Conservation (phyloP, 53 echinoderm and acorn worm genomes). For the Antedon mediterranea region DNA sequence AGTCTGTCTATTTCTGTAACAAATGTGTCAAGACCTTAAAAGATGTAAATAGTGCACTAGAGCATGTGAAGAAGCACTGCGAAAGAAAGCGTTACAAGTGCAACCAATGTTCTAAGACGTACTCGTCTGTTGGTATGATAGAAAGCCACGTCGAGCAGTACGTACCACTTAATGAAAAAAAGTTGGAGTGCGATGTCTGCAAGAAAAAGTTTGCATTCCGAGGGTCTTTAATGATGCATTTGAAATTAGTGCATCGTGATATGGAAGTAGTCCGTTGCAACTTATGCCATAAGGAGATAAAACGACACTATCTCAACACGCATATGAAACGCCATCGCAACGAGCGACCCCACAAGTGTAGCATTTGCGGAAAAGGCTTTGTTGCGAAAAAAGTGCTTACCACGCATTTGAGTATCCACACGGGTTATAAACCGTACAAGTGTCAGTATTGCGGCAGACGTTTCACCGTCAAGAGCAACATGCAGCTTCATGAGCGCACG, state of each 20-base stretch:
- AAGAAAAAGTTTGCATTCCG: background rate
- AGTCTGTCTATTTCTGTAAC: conserved; percentile 8
- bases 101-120: conserved; percentile 18
- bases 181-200: background rate
- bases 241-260: background rate
- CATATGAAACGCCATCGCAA: conserved; percentile 8
- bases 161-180: background rate
- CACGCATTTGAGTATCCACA: conserved; percentile 22
- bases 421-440: conserved; percentile 13
- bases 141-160: conserved; percentile 15
- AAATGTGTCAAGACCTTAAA: conserved; percentile 28
- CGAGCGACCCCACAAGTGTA: conserved; percentile 18
- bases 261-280: background rate
- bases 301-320: background rate
- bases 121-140: conserved; percentile 25
- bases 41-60: conserved; percentile 8
- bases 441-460: conserved; percentile 20
- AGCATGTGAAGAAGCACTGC: conserved; percentile 19
- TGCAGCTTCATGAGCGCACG: conserved; percentile 27
- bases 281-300: background rate
- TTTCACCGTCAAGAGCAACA: conserved; percentile 27
- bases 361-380: conserved; percentile 36
- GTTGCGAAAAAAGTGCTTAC: conserved; percentile 20
- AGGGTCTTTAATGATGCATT: background rate
- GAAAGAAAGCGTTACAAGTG: conserved; percentile 22